Conservation (phyloP, 1,140 invertebrate genomes). For the Atta cephalotes region DNA sequence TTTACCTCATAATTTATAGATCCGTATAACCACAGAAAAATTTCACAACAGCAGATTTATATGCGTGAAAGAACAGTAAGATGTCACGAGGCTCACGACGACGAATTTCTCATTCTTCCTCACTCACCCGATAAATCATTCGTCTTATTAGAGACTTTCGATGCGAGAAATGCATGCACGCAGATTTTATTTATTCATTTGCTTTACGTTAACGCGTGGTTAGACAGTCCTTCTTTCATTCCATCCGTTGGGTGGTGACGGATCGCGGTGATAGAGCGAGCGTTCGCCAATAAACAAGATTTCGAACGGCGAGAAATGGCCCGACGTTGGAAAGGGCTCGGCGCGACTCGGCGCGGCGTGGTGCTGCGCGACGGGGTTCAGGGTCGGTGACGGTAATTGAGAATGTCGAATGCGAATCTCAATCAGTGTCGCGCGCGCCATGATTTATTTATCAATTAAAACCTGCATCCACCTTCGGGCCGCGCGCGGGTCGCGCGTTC, state of each 20-base stretch:
- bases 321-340: slow-evolving; percentile 35
- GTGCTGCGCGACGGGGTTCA: slow-evolving; percentile 22
- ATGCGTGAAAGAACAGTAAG: slow-evolving; percentile 37
- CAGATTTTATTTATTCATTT: slow-evolving; percentile 34
- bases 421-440: slow-evolving; percentile 33
- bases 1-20: slow-evolving; percentile 13
- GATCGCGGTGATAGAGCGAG: slow-evolving; percentile 54
- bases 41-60: slow-evolving; percentile 56
- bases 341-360: not conserved
- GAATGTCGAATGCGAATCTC: slow-evolving; percentile 65
- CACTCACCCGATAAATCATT: slow-evolving; percentile 55
- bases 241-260: slow-evolving; percentile 45
- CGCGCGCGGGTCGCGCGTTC: slow-evolving; percentile 46
- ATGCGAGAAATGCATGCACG: not conserved
- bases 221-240: slow-evolving; percentile 40
- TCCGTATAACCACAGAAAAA: slow-evolving; percentile 21
- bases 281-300: slow-evolving; percentile 57
- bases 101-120: slow-evolving; percentile 55
- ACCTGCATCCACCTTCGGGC: slow-evolving; percentile 29
- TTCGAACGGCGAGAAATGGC: slow-evolving; percentile 64
- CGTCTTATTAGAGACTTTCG: slow-evolving; percentile 48
- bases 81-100: slow-evolving; percentile 50
- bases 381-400: slow-evolving; percentile 53
- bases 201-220: slow-evolving; percentile 9
- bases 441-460: slow-evolving; percentile 77